These are phyloP conservation scores for Tachuris rubrigastra DNA, from an alignment of 2,113 vertebrate genomes.

Conservation along the genomic window DNA sequence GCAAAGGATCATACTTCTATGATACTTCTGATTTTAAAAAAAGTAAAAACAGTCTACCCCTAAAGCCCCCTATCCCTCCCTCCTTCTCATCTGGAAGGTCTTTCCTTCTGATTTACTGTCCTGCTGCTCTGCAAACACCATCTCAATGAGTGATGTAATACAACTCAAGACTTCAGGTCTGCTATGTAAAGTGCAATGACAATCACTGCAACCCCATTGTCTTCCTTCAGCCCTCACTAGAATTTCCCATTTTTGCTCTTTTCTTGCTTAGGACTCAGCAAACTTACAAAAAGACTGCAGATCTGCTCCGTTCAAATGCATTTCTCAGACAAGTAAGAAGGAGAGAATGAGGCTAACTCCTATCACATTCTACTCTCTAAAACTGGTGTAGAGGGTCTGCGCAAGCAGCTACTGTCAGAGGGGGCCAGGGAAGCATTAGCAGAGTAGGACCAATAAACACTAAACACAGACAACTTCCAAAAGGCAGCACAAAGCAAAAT, in stretches of 20 bases:
- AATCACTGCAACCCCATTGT: not conserved
- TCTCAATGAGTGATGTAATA: not conserved
- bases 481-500: not conserved
- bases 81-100: not conserved
- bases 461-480: not conserved
- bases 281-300: not conserved
- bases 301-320: not conserved
- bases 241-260: not conserved
- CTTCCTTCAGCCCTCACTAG: not conserved
- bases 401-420: not conserved
- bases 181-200: not conserved
- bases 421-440: not conserved
- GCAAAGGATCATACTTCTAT: not conserved
- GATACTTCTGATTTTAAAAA: not conserved
- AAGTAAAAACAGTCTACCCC: not conserved
- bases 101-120: not conserved
- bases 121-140: not conserved
- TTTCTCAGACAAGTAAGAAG: not conserved
- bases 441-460: not conserved
- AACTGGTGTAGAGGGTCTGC: not conserved
- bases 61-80: fast-evolving
- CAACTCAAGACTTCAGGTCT: not conserved
- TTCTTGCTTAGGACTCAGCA: not conserved
- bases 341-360: not conserved
- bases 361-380: not conserved